Conservation (phyloP, 2,113 vertebrate genomes). For the Turnix velox region DNA sequence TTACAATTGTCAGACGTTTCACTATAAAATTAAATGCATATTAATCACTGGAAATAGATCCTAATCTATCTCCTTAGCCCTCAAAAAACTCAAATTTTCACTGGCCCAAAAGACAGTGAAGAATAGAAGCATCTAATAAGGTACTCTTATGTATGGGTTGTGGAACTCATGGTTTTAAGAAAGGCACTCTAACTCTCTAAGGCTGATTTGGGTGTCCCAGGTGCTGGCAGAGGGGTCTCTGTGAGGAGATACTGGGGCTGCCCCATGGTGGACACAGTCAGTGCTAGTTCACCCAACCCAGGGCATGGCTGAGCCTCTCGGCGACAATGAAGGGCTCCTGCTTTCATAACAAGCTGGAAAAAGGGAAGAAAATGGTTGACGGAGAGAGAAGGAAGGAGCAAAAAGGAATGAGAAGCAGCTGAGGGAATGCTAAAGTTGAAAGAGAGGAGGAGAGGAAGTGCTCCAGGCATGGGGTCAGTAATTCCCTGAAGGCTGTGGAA, state of each 20-base stretch:
- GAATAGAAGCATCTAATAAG: neutral
- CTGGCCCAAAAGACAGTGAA: neutral
- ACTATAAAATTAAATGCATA: neutral
- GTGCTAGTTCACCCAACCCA: accelerated
- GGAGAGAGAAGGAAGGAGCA: neutral
- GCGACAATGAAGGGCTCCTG: accelerated
- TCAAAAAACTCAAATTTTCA: neutral
- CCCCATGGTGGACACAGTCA: accelerated
- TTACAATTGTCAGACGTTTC: neutral
- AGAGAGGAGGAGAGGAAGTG: neutral
- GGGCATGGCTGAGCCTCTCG: accelerated
- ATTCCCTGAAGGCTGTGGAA: neutral
- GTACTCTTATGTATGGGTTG: neutral
- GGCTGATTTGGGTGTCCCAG: neutral
- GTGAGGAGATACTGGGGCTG: neutral
- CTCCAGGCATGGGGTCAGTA: neutral
- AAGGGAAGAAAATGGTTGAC: neutral
- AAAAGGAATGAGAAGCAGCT: neutral
- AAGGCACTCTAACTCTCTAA: neutral
- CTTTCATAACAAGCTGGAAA: neutral
- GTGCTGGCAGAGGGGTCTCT: accelerated
- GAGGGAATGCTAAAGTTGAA: neutral
- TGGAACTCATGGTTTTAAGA: neutral
- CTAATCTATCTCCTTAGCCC: neutral
- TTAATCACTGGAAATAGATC: neutral